phyloP scores from a whole-genome alignment of 1,140 invertebrate genomes.

The Heliconius melpomene region DNA sequence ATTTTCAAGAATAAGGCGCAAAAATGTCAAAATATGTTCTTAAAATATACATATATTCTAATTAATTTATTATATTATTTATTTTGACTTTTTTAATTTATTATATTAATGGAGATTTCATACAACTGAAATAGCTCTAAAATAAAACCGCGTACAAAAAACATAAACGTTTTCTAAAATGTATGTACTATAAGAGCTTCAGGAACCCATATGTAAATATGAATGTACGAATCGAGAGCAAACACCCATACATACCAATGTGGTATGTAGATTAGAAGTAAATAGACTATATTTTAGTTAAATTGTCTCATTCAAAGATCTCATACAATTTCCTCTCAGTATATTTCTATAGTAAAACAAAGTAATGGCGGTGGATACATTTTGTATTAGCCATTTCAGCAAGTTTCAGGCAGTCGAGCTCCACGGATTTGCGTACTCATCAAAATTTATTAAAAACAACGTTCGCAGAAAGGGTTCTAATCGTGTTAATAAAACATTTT shows the following conservation, averaged over 20 bases:
- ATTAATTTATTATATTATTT: no score
- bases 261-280: neutral
- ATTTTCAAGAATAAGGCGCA: no score
- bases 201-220: neutral
- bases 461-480: slow-evolving; percentile 31
- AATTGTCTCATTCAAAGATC: neutral
- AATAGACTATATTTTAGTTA: neutral
- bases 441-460: slow-evolving; percentile 55
- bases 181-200: no score
- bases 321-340: neutral
- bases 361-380: slow-evolving; percentile 51
- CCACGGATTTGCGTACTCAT: slow-evolving; percentile 41
- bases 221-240: neutral
- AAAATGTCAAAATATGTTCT: no score
- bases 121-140: no score
- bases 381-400: slow-evolving; percentile 60
- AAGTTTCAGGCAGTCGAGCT: slow-evolving; percentile 33
- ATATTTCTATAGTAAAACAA: slow-evolving; percentile 44
- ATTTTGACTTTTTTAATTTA: no score
- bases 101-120: no score
- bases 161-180: no score
- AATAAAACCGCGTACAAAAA: no score
- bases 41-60: no score
- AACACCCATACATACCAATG: neutral
- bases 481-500: slow-evolving; percentile 6